Percentiles rank a stretch among this genome's conserved stretches.
Conservation (phyloP, 2,888 invertebrate genomes). For the Mycalesis mineus region DNA sequence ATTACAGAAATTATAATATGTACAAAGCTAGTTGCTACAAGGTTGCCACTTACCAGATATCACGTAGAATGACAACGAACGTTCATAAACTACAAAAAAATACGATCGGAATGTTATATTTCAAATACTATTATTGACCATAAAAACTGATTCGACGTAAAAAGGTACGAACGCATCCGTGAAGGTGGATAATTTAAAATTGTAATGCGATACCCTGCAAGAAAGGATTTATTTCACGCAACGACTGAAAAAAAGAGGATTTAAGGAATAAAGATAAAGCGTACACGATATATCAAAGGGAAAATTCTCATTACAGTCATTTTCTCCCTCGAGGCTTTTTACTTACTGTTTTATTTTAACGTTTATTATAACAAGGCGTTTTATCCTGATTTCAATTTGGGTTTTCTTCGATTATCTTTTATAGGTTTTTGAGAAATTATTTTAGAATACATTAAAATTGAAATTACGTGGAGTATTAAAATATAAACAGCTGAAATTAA, state of each 20-base stretch:
- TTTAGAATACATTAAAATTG: too few relatives aligned
- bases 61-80: constrained; percentile 16
- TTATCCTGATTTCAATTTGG: not conserved
- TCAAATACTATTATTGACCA: constrained; percentile 23
- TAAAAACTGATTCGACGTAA: constrained; percentile 28
- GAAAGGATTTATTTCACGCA: constrained; percentile 22
- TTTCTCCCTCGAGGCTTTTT: constrained; percentile 2
- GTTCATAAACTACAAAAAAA: constrained; percentile 15
- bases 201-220: constrained; percentile 22
- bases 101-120: constrained; percentile 19
- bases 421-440: not conserved
- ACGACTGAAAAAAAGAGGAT: constrained; percentile 13
- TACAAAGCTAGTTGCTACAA: not conserved
- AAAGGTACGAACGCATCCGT: constrained; percentile 27
- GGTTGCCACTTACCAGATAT: not conserved
- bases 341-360: constrained; percentile 1
- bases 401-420: not conserved
- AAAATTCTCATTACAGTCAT: constrained; percentile 7
- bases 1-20: too few relatives aligned
- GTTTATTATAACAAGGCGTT: not conserved
- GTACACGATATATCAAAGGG: constrained; percentile 3
- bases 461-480: too few relatives aligned
- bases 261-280: constrained; percentile 3
- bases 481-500: too few relatives aligned
- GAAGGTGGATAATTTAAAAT: constrained; percentile 28